Evolutionary conservation across 2,797 vertebrate species (phyloP), one percentile per base, ranked within the genome.

Genomic region (Bradypus variegatus): DNA sequence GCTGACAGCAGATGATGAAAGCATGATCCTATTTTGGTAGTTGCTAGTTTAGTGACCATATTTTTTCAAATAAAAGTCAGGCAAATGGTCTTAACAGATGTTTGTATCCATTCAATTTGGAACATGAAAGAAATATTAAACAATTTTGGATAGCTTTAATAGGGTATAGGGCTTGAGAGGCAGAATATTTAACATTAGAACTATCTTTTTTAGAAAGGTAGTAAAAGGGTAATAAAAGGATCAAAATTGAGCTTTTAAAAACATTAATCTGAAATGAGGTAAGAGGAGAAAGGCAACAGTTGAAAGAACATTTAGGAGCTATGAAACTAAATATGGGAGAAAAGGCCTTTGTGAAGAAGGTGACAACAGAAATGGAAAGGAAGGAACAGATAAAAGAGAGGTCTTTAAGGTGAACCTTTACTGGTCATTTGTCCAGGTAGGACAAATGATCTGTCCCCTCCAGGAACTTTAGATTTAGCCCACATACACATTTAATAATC

Each of bases 91-190:
- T 78, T 86, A 65, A 84, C 33, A 89, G 76, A 93, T 87, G 78
- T 89, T 84, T 91, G 45, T 31, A 79, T 65, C 67, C 76, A 76
- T 83, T 72, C 76, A 77, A 90, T 76, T 3, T 86, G 55, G 33
- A 79, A 88, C 16, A 80, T 12, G 27, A 58, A 93, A 88, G 83
- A 81, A 91, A 65, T 23, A 77, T 53, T 88, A 33, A 88, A 88
- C 62, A 48, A 6, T 80, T 60, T 89, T 88, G 13, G 29, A 73
- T 23, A 84, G 62, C 75, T 90, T 93, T 21, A 19, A 80, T 73
- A 69, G 81, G 14, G 79, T 77, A 67, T 1, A 81, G 15, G 72
- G 76, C 13, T 83, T 67, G 76, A 16, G 27, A 89, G 55, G 25
- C 41, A 92, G 55, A 87, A 45, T 81, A 92, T 73, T 10, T 87